A percentile compares a stretch with the other conserved stretches of the same genome.
phyloP scores from a whole-genome alignment of 1,140 invertebrate genomes.

The Ips typographus region DNA sequence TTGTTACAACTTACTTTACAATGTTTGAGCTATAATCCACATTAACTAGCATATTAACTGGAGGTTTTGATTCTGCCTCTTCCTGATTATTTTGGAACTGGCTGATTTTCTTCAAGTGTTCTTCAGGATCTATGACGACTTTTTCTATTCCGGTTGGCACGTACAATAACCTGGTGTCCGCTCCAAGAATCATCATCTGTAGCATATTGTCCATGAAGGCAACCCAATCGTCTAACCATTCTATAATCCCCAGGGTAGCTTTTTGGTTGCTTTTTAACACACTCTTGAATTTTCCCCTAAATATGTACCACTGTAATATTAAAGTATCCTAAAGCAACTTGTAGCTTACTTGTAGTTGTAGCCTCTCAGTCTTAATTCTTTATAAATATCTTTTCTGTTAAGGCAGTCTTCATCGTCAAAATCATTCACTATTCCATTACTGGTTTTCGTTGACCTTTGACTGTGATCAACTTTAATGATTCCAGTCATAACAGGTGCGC shows the following conservation, averaged over 20 bases:
- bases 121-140: conserved; percentile 73
- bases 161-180: conserved; percentile 73
- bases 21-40: conserved; percentile 5
- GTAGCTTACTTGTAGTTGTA: conserved; percentile 2
- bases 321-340: background rate
- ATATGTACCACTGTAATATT: background rate
- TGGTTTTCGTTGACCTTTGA: too few species aligned
- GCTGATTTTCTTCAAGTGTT: conserved; percentile 59
- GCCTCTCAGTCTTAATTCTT: conserved; percentile 1
- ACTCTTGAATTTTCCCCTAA: conserved; percentile 68
- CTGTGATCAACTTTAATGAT: background rate
- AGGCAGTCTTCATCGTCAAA: too few species aligned
- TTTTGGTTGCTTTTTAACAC: conserved; percentile 44
- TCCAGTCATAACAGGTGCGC: conserved; percentile 1
- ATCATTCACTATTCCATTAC: too few species aligned
- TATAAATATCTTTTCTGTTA: background rate
- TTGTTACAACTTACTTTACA: conserved; percentile 21
- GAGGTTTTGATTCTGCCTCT: background rate
- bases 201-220: conserved; percentile 92
- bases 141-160: conserved; percentile 84
- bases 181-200: conserved; percentile 78
- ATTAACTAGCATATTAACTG: conserved; percentile 24
- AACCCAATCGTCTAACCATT: conserved; percentile 84
- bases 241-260: conserved; percentile 56
- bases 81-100: background rate